A percentile compares a stretch with the other conserved stretches of the same genome.
These are phyloP conservation scores for Crotophaga sulcirostris DNA, from an alignment of 2,113 vertebrate genomes.

Conservation along the genomic window DNA sequence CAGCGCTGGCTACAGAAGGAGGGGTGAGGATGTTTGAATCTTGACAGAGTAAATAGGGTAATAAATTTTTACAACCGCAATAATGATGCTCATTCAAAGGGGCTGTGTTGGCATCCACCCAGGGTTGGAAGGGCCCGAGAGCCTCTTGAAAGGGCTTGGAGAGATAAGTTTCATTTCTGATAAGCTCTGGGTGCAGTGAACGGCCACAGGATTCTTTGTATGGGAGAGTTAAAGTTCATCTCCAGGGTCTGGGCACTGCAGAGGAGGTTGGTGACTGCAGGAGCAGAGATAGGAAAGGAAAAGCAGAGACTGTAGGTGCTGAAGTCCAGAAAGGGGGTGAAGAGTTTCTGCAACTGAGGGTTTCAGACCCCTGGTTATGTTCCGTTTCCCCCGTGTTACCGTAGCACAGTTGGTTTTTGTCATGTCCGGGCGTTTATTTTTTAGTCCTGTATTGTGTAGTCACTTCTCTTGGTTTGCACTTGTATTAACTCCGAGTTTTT, in stretches of 20 bases:
- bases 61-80: background rate
- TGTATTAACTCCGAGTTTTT: conserved; percentile 81
- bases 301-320: background rate
- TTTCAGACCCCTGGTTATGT: background rate
- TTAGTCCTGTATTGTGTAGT: conserved; percentile 75
- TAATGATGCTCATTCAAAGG: conserved; percentile 24
- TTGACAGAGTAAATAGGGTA: background rate
- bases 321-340: background rate
- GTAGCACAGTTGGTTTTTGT: conserved; percentile 42
- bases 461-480: conserved; percentile 76
- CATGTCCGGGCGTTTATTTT: conserved; percentile 62
- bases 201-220: background rate
- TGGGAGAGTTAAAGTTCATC: background rate
- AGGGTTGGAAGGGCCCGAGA: background rate
- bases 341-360: background rate
- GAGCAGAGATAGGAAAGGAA: background rate
- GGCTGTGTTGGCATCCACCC: background rate
- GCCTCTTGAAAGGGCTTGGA: background rate
- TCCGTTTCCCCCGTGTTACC: conserved; percentile 7
- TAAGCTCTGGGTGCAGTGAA: background rate
- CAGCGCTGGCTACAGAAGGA: background rate
- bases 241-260: background rate
- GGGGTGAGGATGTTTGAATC: background rate
- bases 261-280: background rate
- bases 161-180: conserved; percentile 28